phyloP scores from a whole-genome alignment of 2,797 vertebrate species.

The Ctenosaura bakeri region DNA sequence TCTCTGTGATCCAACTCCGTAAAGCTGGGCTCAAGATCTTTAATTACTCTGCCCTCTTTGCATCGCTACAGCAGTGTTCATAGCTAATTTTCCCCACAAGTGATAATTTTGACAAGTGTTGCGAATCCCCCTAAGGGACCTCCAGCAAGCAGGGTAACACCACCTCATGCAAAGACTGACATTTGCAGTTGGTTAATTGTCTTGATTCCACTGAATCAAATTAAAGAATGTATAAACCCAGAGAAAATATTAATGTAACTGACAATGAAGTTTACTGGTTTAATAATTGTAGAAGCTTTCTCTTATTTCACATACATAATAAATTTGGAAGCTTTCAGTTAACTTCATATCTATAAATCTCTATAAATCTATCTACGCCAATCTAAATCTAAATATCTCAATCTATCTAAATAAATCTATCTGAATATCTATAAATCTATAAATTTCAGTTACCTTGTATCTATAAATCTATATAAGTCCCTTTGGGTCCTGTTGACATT shows the following conservation, averaged over 20 bases:
- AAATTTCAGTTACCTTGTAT: background rate
- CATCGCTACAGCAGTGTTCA: too few species aligned
- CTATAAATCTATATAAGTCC: background rate
- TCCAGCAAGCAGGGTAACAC: too few species aligned
- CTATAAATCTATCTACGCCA: background rate
- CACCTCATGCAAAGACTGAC: background rate
- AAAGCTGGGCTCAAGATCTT: too few species aligned
- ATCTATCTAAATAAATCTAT: too few species aligned
- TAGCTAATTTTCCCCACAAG: too few species aligned
- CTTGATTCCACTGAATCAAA: background rate
- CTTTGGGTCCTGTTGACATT: background rate
- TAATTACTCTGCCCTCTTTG: too few species aligned
- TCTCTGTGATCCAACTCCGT: too few species aligned
- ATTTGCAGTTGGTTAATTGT: background rate
- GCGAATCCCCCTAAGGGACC: too few species aligned
- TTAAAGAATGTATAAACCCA: background rate
- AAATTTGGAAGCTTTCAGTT: too few species aligned
- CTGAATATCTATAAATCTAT: too few species aligned
- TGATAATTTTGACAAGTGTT: too few species aligned
- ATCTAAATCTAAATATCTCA: too few species aligned
- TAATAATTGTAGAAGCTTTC: constrained; percentile 26
- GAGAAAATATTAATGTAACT: background rate
- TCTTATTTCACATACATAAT: background rate
- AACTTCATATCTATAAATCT: constrained; percentile 18
- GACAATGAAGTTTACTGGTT: constrained; percentile 47